Evolutionary conservation across 2,888 invertebrate species (phyloP).

Genomic region (Caenorhabditis japonica): DNA sequence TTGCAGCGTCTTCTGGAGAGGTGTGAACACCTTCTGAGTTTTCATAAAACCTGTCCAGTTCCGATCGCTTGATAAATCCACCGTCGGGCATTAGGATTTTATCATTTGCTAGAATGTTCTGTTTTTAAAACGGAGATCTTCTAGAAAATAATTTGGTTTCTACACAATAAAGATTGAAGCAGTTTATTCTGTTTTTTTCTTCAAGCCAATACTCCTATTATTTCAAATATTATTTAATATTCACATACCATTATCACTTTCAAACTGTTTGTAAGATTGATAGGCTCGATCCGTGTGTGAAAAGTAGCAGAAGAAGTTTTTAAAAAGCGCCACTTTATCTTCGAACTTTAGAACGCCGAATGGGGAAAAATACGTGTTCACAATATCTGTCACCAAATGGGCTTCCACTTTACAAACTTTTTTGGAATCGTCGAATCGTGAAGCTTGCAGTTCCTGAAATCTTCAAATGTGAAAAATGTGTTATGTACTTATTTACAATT

Average conservation of each 20-base stretch:
- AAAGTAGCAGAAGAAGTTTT: constrained; percentile 73
- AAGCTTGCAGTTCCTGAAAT: constrained; percentile 48
- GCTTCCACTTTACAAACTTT: constrained; percentile 73
- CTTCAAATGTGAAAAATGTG: no score
- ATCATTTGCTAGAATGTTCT: constrained; percentile 68
- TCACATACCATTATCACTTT: constrained; percentile 54
- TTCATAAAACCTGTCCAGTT: constrained; percentile 70
- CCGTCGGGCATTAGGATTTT: constrained; percentile 73
- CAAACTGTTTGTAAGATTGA: constrained; percentile 69
- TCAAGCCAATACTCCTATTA: no score
- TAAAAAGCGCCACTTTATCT: constrained; percentile 71
- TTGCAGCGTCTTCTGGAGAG: constrained; percentile 68
- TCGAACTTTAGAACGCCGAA: constrained; percentile 63
- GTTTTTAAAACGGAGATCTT: neutral
- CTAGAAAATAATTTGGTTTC: neutral
- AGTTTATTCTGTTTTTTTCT: neutral
- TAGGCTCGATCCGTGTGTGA: constrained; percentile 73
- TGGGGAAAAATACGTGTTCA: constrained; percentile 71
- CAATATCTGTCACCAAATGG: constrained; percentile 70
- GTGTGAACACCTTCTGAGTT: constrained; percentile 67
- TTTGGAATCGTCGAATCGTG: constrained; percentile 69
- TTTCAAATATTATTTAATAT: no score
- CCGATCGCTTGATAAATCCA: constrained; percentile 68
- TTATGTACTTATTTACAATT: constrained; percentile 10
- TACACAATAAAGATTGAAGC: neutral